These are phyloP conservation scores for Nephrocerus scutellatus DNA, from an alignment of 2,888 invertebrate genomes.

Conservation along the genomic window DNA sequence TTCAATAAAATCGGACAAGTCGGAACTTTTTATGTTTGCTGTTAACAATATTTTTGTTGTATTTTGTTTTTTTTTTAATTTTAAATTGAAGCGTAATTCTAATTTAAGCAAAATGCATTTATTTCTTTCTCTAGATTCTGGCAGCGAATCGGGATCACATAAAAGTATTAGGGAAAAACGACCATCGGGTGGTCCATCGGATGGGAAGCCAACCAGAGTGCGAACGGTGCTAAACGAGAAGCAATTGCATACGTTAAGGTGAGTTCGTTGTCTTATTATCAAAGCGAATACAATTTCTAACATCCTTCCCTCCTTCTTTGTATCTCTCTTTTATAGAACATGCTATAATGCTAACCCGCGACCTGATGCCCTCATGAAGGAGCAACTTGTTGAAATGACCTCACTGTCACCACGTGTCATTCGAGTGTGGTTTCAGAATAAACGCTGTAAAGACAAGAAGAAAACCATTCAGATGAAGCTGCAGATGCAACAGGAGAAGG, in stretches of 20 bases:
- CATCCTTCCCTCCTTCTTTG: no score
- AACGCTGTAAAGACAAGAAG: constrained; percentile 96
- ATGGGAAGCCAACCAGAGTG: constrained; percentile 96
- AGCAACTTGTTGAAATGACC: constrained; percentile 98
- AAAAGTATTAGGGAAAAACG: constrained; percentile 62
- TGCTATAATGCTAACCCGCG: constrained; percentile 97
- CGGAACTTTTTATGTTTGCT: no score
- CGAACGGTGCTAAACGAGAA: constrained; percentile 98
- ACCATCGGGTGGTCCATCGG: constrained; percentile 51
- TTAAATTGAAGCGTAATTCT: no score
- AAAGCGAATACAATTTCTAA: neutral
- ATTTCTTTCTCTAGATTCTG: constrained; percentile 65
- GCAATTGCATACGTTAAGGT: constrained; percentile 91
- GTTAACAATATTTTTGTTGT: neutral
- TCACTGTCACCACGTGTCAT: constrained; percentile 94
- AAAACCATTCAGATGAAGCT: constrained; percentile 94
- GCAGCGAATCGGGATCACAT: constrained; percentile 83
- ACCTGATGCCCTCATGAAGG: constrained; percentile 98
- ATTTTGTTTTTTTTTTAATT: constrained; percentile 12
- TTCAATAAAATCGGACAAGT: no score
- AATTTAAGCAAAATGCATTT: no score
- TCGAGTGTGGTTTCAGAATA: constrained; percentile 99
- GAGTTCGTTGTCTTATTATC: constrained; percentile 21
- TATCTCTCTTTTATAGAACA: constrained; percentile 52
- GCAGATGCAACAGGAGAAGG: constrained; percentile 97